These are phyloP conservation scores for Tupaia chinensis DNA, from an alignment of 2,113 vertebrate genomes.

Conservation along the genomic window DNA sequence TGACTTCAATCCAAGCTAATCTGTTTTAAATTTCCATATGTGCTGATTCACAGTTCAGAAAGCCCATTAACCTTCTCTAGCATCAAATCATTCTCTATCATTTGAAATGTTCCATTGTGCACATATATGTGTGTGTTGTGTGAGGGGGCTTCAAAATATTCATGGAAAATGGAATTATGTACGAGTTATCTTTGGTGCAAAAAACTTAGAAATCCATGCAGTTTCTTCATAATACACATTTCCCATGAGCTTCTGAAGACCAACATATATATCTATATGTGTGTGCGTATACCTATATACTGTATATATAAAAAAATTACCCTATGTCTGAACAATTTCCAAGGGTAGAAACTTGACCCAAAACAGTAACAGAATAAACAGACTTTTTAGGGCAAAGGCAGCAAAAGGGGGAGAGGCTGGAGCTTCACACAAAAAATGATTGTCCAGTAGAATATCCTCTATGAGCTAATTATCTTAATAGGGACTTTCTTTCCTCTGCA, in stretches of 20 bases:
- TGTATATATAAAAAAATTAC: not conserved
- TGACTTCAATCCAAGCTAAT: not conserved
- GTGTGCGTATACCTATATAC: not conserved
- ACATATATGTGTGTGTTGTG: too few relatives aligned
- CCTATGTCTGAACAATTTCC: not conserved
- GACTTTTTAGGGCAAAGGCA: slow-evolving; percentile 30
- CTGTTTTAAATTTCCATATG: not conserved
- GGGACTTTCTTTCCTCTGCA: slow-evolving; percentile 37
- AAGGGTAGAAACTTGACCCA: slow-evolving; percentile 7
- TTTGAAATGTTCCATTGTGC: not conserved
- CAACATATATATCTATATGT: not conserved
- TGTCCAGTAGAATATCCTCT: slow-evolving; percentile 39
- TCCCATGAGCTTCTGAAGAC: not conserved
- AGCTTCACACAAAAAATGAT: not conserved
- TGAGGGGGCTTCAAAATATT: too few relatives aligned
- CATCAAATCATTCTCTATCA: not conserved
- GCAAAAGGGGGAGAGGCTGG: not conserved
- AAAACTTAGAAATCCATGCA: too few relatives aligned
- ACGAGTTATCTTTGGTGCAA: too few relatives aligned
- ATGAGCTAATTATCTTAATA: slow-evolving; percentile 72
- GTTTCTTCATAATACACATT: too few relatives aligned
- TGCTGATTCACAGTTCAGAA: not conserved
- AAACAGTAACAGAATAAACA: not conserved
- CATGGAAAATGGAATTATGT: too few relatives aligned
- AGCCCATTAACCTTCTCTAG: not conserved